These are phyloP conservation scores for Drosophila rubida DNA, from an alignment of 2,888 invertebrate species.

Conservation along the genomic window DNA sequence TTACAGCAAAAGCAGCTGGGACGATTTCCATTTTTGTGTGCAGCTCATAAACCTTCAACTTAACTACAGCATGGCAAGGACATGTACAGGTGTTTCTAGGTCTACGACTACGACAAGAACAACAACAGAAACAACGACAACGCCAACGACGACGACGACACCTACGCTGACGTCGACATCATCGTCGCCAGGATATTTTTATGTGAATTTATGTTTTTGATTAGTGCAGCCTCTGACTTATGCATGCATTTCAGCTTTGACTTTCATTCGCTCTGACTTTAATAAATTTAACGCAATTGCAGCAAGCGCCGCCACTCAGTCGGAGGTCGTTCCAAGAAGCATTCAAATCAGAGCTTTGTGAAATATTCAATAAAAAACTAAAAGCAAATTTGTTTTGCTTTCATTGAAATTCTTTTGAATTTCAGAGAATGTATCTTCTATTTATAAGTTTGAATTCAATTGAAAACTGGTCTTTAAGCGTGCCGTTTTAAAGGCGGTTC, in stretches of 20 bases:
- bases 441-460: too few species aligned
- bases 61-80: conserved; percentile 60
- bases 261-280: conserved; percentile 53
- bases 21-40: conserved; percentile 78
- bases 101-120: conserved; percentile 15
- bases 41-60: conserved; percentile 80
- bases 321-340: conserved; percentile 20
- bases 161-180: neutral
- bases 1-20: conserved; percentile 52
- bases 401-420: too few species aligned
- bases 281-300: conserved; percentile 60
- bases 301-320: conserved; percentile 4
- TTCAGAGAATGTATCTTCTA: too few species aligned
- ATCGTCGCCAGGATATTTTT: conserved; percentile 54
- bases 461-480: too few species aligned
- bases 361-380: neutral
- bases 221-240: conserved; percentile 75
- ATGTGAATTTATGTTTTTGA: conserved; percentile 80
- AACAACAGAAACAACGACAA: neutral
- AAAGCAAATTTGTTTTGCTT: too few species aligned
- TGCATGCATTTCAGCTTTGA: conserved; percentile 65
- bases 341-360: neutral
- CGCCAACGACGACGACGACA: neutral
- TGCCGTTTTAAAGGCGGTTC: neutral
- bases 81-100: conserved; percentile 68